Conservation (phyloP, 2,113 vertebrate species). For the Pollachius pollachius region DNA sequence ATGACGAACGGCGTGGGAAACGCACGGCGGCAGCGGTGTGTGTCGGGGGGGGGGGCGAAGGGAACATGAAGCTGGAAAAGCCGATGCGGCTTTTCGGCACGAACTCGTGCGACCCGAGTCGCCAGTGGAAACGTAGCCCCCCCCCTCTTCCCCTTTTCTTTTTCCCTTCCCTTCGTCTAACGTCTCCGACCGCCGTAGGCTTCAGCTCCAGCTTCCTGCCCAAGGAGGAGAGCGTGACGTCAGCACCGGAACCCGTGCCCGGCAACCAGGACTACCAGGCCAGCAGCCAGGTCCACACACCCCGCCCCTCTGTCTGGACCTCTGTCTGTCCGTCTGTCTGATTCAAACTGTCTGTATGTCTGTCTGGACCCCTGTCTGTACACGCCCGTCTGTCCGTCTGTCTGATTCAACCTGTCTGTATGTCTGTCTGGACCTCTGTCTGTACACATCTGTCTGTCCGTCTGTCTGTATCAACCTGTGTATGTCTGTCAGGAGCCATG, state of each 20-base stretch:
- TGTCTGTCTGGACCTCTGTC: too few relatives aligned
- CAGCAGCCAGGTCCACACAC: conserved; percentile 84
- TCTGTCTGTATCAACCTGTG: too few relatives aligned
- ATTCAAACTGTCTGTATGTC: too few relatives aligned
- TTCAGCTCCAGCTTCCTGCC: conserved; percentile 94
- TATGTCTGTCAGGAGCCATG: too few relatives aligned
- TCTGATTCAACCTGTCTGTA: too few relatives aligned
- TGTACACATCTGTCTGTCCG: too few relatives aligned
- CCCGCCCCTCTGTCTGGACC: background rate
- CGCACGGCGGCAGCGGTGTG: conserved; percentile 18
- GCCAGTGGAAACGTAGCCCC: conserved; percentile 43
- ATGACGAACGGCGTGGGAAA: conserved; percentile 36
- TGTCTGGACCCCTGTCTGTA: too few relatives aligned
- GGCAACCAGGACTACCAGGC: conserved; percentile 81
- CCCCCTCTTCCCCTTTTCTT: too few relatives aligned
- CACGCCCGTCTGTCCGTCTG: too few relatives aligned
- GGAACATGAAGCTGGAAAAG: conserved; percentile 26
- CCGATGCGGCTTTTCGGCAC: conserved; percentile 40
- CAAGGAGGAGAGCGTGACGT: conserved; percentile 87
- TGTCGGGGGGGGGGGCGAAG: background rate
- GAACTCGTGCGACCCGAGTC: conserved; percentile 20
- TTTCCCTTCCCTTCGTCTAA: background rate
- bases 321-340: too few relatives aligned
- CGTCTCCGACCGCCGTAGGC: conserved; percentile 67
- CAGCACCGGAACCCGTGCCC: conserved; percentile 78